Conservation (phyloP, 2,888 invertebrate genomes). For the Norana najaformis region DNA sequence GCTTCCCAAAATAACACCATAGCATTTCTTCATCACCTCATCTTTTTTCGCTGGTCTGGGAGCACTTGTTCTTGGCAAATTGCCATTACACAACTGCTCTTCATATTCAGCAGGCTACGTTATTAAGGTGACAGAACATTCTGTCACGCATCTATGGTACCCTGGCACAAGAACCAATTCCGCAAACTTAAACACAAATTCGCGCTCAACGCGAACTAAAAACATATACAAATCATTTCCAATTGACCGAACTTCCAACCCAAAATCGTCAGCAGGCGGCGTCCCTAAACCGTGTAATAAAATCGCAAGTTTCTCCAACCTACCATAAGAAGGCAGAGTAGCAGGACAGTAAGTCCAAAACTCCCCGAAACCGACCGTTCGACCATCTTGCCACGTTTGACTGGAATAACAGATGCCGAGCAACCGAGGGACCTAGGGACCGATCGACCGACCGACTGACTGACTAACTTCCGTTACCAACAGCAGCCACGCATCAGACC, state of each 20-base stretch:
- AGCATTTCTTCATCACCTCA: not conserved
- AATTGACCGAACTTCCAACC: not conserved
- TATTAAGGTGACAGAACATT: not conserved
- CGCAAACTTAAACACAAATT: not conserved
- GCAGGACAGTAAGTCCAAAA: not conserved
- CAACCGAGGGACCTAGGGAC: not conserved
- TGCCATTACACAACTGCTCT: not conserved
- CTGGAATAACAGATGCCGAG: not conserved
- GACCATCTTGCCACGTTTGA: slow-evolving; percentile 13
- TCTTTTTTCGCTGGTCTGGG: not conserved
- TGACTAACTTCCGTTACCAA: not conserved
- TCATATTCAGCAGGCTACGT: not conserved
- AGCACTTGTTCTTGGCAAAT: not conserved
- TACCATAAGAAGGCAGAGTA: not conserved
- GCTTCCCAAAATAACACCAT: not conserved
- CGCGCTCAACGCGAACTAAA: not conserved
- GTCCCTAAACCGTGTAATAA: not conserved
- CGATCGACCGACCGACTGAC: not conserved
- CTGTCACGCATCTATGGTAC: not conserved
- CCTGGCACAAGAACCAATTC: not conserved
- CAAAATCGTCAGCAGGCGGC: not conserved
- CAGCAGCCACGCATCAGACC: slow-evolving; percentile 7
- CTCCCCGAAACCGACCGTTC: not conserved
- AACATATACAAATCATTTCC: not conserved
- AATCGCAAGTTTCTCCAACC: not conserved